Evolutionary conservation across 2,888 invertebrate genomes (phyloP).

Genomic region (Troilus luridus): DNA sequence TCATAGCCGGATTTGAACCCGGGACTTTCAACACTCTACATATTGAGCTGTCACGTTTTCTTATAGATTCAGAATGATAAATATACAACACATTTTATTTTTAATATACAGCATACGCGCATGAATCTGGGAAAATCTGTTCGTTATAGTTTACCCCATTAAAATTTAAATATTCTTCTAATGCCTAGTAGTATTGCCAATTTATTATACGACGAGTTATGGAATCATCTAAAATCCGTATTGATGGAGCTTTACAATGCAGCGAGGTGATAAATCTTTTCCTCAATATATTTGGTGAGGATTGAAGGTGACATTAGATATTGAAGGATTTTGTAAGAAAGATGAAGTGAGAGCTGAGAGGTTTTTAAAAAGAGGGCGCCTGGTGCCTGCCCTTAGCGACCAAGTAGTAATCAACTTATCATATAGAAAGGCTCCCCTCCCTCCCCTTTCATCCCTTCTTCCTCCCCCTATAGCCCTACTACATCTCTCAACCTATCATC

Average conservation of each 20-base stretch:
- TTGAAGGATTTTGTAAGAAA: slow-evolving; percentile 53
- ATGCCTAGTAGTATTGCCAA: not conserved
- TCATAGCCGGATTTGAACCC: no score
- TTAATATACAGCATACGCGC: no score
- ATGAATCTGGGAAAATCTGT: no score
- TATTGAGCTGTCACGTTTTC: no score
- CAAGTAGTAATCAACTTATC: slow-evolving; percentile 64
- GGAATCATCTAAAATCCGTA: not conserved
- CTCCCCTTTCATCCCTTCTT: slow-evolving; percentile 40
- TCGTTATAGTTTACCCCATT: no score
- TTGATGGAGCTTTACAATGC: not conserved
- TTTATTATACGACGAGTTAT: not conserved
- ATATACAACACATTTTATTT: no score
- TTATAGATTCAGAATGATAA: no score
- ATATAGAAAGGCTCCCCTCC: slow-evolving; percentile 63
- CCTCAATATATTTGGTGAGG: slow-evolving; percentile 13
- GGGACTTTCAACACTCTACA: no score
- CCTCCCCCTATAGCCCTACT: slow-evolving; percentile 17
- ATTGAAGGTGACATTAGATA: slow-evolving; percentile 44
- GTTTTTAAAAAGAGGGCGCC: slow-evolving; percentile 51
- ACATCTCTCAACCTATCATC: slow-evolving; percentile 46
- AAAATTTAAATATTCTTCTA: not conserved
- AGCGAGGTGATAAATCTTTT: slow-evolving; percentile 29
- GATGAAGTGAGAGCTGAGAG: slow-evolving; percentile 44
- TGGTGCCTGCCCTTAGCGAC: slow-evolving; percentile 59